Evolutionary conservation across 2,113 vertebrate species (phyloP), one percentile per base, ranked within the genome.

Genomic region (Egretta garzetta): DNA sequence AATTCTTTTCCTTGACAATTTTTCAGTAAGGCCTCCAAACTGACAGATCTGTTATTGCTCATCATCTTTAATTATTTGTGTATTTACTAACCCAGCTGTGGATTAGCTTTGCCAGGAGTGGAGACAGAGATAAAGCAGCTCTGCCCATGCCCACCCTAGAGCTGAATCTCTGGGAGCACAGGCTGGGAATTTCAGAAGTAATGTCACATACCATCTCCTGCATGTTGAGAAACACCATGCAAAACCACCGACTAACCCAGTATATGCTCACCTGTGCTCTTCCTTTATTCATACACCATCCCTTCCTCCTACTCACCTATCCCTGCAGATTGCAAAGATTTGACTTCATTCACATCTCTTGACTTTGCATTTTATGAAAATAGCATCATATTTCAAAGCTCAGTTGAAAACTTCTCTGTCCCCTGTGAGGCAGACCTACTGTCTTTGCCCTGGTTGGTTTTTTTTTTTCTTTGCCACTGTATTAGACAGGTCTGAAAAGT

Each of bases 291-390:
- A 28, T 39, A 49, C 12, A 59, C 16, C 70, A 49, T 19, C 35
- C 37, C 53, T 87, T 84, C 80, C 90, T 86, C 72, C 90, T 86
- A 88, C 79, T 95, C 90, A 93, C 53, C 45, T 58, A 7, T 58
- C 32, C 47, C 70, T 72, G 37, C 19, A 77, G 77, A 90, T 49
- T 58, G 37, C n/a, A 66, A 81, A 84, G 80, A 80, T 77, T 35
- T 85, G 5, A 70, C 41, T 94, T 80, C 53, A 60, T 49, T 60
- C 70, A 19, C 55, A 37, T 53, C 35, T 74, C 73, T 93, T 49
- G 43, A 58, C 67, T 96, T 88, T 88, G 70, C 71, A 66, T 80
- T 80, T 94, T 83, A 96, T 83, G 67, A 85, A 96, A 95, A 95
- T 27, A 80, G 18, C 32, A 55, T 70, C 23, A 0, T 41, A 90